A percentile compares a stretch with the other conserved stretches of the same genome.
phyloP scores from a whole-genome alignment of 2,888 invertebrate species.

The Hanleya hanleyi region DNA sequence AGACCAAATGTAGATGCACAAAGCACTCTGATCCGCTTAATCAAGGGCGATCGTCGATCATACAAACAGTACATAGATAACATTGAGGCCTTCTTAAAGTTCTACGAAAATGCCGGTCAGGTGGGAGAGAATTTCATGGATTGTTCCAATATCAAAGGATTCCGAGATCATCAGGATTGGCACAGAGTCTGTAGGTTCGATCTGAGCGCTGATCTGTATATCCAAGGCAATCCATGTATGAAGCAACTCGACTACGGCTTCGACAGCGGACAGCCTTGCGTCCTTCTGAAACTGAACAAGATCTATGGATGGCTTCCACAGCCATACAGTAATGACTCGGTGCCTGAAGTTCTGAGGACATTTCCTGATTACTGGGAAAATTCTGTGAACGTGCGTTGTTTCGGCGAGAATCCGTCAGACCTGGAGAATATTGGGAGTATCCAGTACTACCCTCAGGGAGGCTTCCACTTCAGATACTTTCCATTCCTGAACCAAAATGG shows the following conservation, averaged over 20 bases:
- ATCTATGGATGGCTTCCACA: slow-evolving; percentile 92
- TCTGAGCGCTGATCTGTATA: slow-evolving; percentile 80
- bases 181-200: slow-evolving; percentile 86
- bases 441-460: slow-evolving; percentile 79
- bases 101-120: slow-evolving; percentile 52
- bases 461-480: slow-evolving; percentile 79
- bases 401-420: slow-evolving; percentile 96
- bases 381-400: slow-evolving; percentile 87
- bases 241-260: slow-evolving; percentile 88
- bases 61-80: slow-evolving; percentile 65
- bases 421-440: slow-evolving; percentile 94
- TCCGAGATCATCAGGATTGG: slow-evolving; percentile 71
- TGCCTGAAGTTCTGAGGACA: slow-evolving; percentile 74
- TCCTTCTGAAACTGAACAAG: slow-evolving; percentile 98
- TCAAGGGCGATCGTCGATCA: slow-evolving; percentile 71
- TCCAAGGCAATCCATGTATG: slow-evolving; percentile 78
- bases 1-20: slow-evolving; percentile 96
- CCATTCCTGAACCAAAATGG: slow-evolving; percentile 75
- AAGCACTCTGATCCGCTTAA: slow-evolving; percentile 97
- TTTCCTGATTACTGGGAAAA: slow-evolving; percentile 30
- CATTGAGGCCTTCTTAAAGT: slow-evolving; percentile 79
- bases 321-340: slow-evolving; percentile 78
- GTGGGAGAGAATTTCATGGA: slow-evolving; percentile 78
- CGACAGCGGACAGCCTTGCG: slow-evolving; percentile 89
- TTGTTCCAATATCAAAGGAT: slow-evolving; percentile 78